Evolutionary conservation across 2,797 vertebrate species (phyloP), one percentile per base, ranked within the genome.

Genomic region (Sitta carolinensis): DNA sequence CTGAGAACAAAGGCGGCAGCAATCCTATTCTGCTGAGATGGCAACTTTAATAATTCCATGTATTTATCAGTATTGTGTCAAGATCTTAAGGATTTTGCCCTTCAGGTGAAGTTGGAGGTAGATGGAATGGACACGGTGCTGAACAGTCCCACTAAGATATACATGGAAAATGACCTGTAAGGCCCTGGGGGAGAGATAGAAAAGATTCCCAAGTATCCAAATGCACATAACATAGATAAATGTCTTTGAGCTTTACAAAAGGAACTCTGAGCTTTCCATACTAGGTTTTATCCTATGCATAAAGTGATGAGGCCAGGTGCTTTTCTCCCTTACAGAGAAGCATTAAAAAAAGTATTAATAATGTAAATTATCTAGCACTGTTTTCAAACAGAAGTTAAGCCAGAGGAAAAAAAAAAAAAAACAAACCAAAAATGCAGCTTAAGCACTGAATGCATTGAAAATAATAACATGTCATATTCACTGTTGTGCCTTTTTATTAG

Each of bases 1-100:
- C 92, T 1, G 97, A 98, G 97, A 98, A 97, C 97, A 98, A 98
- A 98, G 97, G 96, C 93, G 3, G 95, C 93, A 93, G 96, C 92
- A 94, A 95, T 92, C 88, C 66, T 96, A 89, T 97, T 97, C 96
- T 98, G 97, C 98, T 98, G 97, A 98, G 96, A 97, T 96, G 97
- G 98, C 97, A 98, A 97, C 97, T 98, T 98, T 97, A 98, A 98
- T 98, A 98, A 98, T 97, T 97, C 97, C 93, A 98, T 76, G 89
- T 98, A 97, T 98, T 98, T 98, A 97, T 98, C 97, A 98, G 96
- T 90, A 97, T 97, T 97, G 96, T 97, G 97, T 97, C 97, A 97
- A 97, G 96, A 95, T 97, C 96, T 98, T 97, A 97, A 96, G 94
- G 87, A 97, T 97, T 97, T 97, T 97, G 93, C 96, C 97, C 97